phyloP scores from a whole-genome alignment of 2,113 vertebrate genomes.

The Plecotus auritus region DNA sequence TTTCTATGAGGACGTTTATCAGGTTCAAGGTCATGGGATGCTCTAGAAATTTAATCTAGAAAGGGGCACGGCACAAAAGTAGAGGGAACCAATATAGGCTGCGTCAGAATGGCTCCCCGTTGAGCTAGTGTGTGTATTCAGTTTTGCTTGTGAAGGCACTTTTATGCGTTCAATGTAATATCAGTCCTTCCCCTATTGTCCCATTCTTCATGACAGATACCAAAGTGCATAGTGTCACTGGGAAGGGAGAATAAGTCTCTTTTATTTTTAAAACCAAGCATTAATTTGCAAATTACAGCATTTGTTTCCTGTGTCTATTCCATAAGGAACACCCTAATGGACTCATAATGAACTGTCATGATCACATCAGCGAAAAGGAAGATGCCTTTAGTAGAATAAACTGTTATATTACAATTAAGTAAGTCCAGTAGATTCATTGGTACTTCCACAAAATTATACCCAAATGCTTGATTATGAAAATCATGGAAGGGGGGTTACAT shows the following conservation, averaged over 20 bases:
- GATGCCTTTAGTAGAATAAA: background rate
- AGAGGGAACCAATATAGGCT: background rate
- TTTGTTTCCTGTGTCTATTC: conserved; percentile 60
- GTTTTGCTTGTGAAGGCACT: background rate
- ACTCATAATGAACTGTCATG: conserved; percentile 28
- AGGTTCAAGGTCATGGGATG: background rate
- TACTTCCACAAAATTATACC: conserved; percentile 54
- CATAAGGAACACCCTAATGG: conserved; percentile 53
- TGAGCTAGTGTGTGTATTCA: background rate
- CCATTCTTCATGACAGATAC: conserved; percentile 51
- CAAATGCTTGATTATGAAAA: conserved; percentile 50
- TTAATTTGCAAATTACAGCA: conserved; percentile 44
- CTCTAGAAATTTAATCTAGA: background rate
- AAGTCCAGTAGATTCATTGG: conserved; percentile 52
- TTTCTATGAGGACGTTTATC: background rate
- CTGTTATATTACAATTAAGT: conserved; percentile 53
- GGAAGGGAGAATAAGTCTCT: conserved; percentile 29
- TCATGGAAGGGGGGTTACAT: background rate
- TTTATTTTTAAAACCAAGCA: conserved; percentile 26
- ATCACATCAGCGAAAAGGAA: conserved; percentile 54
- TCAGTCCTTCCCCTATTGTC: conserved; percentile 33
- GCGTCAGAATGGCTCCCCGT: background rate
- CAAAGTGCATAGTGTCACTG: background rate
- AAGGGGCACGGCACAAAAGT: background rate
- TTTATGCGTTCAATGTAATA: background rate